Evolutionary conservation across 2,113 vertebrate genomes (phyloP).

Genomic region (Phaethornis superciliosus): DNA sequence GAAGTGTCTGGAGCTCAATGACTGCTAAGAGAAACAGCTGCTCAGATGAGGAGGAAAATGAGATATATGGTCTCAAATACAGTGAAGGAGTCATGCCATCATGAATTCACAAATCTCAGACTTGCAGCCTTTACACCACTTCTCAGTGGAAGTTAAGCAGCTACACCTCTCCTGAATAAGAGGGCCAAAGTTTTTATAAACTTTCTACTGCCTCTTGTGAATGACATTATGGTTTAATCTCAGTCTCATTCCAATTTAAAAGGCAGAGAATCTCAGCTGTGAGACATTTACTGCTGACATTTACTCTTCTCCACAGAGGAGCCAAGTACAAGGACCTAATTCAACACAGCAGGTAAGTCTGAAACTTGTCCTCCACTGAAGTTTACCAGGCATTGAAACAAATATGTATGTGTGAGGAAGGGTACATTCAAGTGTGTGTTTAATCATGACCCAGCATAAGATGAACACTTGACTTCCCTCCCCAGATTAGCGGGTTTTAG

Average conservation of each 20-base stretch:
- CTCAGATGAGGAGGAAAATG: background rate
- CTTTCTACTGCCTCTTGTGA: background rate
- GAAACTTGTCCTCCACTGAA: background rate
- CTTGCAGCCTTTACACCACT: background rate
- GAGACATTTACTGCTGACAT: slow-evolving; percentile 23
- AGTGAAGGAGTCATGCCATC: background rate
- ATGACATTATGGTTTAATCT: background rate
- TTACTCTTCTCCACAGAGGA: background rate
- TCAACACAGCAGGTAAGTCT: background rate
- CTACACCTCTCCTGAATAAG: background rate
- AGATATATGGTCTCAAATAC: background rate
- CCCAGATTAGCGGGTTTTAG: background rate
- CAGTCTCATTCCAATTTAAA: background rate
- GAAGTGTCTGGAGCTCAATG: background rate
- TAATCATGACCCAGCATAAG: background rate
- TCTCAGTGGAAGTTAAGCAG: background rate
- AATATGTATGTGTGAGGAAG: background rate
- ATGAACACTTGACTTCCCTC: background rate
- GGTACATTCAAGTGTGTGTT: background rate
- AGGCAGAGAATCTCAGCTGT: background rate
- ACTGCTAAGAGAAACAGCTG: background rate
- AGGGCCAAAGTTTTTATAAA: background rate
- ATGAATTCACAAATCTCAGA: background rate
- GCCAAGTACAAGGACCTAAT: background rate
- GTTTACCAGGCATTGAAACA: accelerated